phyloP scores from a whole-genome alignment of 2,888 invertebrate species.

The Morinoia aosen region DNA sequence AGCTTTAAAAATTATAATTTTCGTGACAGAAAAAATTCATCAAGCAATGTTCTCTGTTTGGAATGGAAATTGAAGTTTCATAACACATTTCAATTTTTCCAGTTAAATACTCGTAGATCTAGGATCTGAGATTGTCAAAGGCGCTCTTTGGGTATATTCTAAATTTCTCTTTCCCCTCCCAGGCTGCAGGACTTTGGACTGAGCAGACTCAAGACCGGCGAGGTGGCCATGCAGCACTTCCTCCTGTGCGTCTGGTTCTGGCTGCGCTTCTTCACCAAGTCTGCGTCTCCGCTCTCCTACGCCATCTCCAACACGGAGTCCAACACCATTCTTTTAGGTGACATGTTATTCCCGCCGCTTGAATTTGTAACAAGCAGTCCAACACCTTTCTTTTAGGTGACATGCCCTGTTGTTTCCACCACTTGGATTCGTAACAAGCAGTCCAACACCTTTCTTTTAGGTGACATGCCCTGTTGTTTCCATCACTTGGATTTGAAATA shows the following conservation, averaged over 20 bases:
- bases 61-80: no score
- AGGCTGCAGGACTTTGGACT: constrained; percentile 6
- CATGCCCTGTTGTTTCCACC: neutral
- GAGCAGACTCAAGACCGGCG: neutral
- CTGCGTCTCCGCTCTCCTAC: neutral
- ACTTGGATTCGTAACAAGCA: neutral
- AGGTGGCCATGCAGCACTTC: neutral
- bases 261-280: constrained; percentile 15
- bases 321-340: constrained; percentile 32
- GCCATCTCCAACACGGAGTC: neutral
- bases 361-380: neutral
- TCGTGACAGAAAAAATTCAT: no score
- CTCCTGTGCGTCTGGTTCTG: constrained; percentile 34
- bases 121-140: neutral
- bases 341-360: neutral
- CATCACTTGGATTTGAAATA: neutral
- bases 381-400: constrained; percentile 19
- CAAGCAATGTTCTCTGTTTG: no score
- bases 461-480: neutral
- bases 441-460: constrained; percentile 15
- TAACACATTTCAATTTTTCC: no score
- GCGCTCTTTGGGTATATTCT: neutral
- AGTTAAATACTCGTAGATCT: no score
- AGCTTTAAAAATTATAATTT: no score
- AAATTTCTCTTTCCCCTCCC: neutral